Base-by-base conservation (phyloP, 2,797 vertebrate species). In the Botia almorhae region DNA sequence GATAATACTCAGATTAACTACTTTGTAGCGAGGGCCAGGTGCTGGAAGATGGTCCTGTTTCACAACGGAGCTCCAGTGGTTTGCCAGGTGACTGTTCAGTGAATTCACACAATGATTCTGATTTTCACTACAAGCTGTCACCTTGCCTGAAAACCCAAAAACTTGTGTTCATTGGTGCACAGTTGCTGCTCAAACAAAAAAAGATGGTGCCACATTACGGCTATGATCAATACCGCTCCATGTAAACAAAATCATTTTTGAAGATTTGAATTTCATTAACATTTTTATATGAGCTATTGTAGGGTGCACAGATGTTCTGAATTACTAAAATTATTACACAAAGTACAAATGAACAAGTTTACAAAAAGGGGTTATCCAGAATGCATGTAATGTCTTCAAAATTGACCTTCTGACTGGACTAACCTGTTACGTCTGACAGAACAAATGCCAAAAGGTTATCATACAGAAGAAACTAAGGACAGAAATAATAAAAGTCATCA, bases 81-180 rank as follows among this genome's bases (percentile, higher is more conserved):
- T 85, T 84, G 84, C 80, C 87, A 89, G 87, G 87, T 88, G 80
- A 84, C 76, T 81, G 83, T 64, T 74, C 82, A 81, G 78, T 53
- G 76, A 74, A 60, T 91, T 93, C 87, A 87, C 83, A 91, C 82
- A 43, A 69, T 5, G 0, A 55, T 84, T 82, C 74, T 19, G 89
- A 70, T 87, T 90, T 89, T 90, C 89, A 88, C 89, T 88, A 88
- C 90, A 89, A 73, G 86, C 56, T 14, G 81, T 81, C 88, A 91
- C 68, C 82, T 78, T 69, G 84, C 83, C 78, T 60, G 81, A 79
- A 43, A 81, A 78, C 70, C 82, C 73, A 71, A 81, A 82, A 71
- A 81, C 58, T 77, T 67, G 8, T 58, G 71, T 79, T 82, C 29
- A 10, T 65, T 17, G 46, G 76, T 51, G 16, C 64, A 55, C 56